Percentiles rank a stretch among this genome's conserved stretches.
Conservation (phyloP, 1,140 invertebrate species). For the Geopemphigus sp. region DNA sequence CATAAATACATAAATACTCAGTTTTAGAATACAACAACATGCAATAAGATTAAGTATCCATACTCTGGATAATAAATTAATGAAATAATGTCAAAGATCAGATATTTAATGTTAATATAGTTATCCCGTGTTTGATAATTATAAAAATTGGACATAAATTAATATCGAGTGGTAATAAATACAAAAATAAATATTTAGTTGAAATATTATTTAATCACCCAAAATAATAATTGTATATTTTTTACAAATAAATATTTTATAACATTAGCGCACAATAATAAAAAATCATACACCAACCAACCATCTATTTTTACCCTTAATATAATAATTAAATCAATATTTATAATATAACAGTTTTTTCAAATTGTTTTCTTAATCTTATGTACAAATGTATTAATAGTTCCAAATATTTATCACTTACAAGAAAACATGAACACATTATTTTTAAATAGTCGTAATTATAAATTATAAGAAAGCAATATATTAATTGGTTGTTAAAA, state of each 20-base stretch:
- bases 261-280: slow-evolving; percentile 40
- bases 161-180: slow-evolving; percentile 21
- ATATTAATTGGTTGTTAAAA: slow-evolving; percentile 11
- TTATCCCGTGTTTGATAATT: background rate
- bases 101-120: background rate
- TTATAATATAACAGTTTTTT: slow-evolving; percentile 19
- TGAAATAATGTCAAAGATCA: background rate
- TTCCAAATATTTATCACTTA: slow-evolving; percentile 24
- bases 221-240: slow-evolving; percentile 40
- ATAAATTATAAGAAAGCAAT: background rate
- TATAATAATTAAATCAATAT: slow-evolving; percentile 16
- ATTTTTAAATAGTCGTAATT: background rate
- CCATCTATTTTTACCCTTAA: background rate
- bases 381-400: background rate
- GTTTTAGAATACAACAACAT: too few relatives aligned
- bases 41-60: background rate
- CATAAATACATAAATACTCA: background rate
- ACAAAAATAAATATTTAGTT: slow-evolving; percentile 22
- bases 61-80: too few relatives aligned
- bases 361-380: background rate
- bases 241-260: slow-evolving; percentile 30
- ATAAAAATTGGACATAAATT: slow-evolving; percentile 3
- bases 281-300: background rate
- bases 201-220: slow-evolving; percentile 43
- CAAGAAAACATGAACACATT: slow-evolving; percentile 29